Evolutionary conservation across 2,888 invertebrate species (phyloP), one percentile per base, ranked within the genome.

Genomic region (Clitarchus hookeri): DNA sequence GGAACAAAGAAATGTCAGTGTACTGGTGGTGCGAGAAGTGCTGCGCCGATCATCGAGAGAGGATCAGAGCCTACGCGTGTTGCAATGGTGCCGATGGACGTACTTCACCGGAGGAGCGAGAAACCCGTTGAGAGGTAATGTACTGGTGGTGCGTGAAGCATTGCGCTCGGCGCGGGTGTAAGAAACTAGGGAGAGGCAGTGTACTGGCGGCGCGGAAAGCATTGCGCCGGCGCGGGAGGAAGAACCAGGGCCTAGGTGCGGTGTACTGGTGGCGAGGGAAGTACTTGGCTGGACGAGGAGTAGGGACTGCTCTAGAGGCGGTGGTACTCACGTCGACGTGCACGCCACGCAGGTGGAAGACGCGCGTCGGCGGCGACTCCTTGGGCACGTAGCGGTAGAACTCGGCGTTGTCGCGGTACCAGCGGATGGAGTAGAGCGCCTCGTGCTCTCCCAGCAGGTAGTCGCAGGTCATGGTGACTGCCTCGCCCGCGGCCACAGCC

Each of bases 361-460:
- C 95, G 91, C 94, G 93, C 8, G 94, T 94, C 0, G 95, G 94
- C 0, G 95, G 95, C 90, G 93, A 93, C 89, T 95, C 95, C 86
- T 95, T 93, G 9, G 96, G 96, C 87, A 95, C 94, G 90, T 93
- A 96, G 89, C 96, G 93, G 92, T 96, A 96, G 92, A 96, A 96
- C 92, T 96, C 96, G 11, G 93, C 93, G 88, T 94, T 94, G 6
- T 94, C 94, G 87, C 95, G 93, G 91, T 96, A 96, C 96, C 96
- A 96, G 91, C 95, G 94, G 90, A 96, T 95, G 88, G 95, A 94
- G 92, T 96, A 96, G 9, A 96, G 93, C 0, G 94, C 93, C 0
- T 94, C 95, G 86, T 93, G 93, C 88, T 94, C 94, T 19, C 65
- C 23, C 89, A 94, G 91, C 90, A 94, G 94, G 89, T 94, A 94